phyloP scores from a whole-genome alignment of 2,113 vertebrate genomes.

The Plectropomus leopardus region DNA sequence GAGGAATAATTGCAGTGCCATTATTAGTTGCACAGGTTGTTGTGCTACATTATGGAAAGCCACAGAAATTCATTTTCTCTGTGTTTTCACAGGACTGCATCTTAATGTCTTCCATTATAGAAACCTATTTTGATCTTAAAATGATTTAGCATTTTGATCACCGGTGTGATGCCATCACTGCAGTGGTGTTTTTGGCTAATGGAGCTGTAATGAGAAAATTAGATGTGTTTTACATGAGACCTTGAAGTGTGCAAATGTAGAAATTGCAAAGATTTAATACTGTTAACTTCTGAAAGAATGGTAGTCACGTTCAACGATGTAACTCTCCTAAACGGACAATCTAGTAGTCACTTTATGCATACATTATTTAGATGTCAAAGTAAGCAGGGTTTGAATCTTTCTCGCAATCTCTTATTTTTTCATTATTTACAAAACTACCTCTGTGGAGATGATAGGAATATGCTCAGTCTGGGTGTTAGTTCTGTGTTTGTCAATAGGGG shows the following conservation, averaged over 20 bases:
- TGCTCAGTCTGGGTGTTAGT: too few relatives aligned
- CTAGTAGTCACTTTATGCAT: background rate
- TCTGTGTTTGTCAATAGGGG: too few relatives aligned
- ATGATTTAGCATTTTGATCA: constrained; percentile 4
- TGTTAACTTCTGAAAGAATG: background rate
- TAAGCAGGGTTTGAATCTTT: background rate
- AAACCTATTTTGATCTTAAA: background rate
- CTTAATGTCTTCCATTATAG: constrained; percentile 1
- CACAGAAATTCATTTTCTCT: constrained; percentile 6
- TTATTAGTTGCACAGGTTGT: constrained; percentile 21
- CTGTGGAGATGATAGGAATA: too few relatives aligned
- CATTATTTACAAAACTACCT: background rate
- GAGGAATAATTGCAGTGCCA: background rate
- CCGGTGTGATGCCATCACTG: background rate
- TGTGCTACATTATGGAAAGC: background rate
- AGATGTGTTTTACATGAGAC: background rate
- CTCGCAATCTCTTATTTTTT: too few relatives aligned
- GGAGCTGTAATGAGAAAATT: constrained; percentile 12
- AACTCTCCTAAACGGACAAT: background rate
- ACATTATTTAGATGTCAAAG: background rate
- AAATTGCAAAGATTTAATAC: background rate
- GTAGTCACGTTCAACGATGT: background rate
- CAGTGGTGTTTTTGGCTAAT: constrained; percentile 1
- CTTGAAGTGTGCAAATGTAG: background rate
- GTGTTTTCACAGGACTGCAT: constrained; percentile 1